These are phyloP conservation scores for Albula goreensis DNA, from an alignment of 2,113 vertebrate species.

Conservation along the genomic window DNA sequence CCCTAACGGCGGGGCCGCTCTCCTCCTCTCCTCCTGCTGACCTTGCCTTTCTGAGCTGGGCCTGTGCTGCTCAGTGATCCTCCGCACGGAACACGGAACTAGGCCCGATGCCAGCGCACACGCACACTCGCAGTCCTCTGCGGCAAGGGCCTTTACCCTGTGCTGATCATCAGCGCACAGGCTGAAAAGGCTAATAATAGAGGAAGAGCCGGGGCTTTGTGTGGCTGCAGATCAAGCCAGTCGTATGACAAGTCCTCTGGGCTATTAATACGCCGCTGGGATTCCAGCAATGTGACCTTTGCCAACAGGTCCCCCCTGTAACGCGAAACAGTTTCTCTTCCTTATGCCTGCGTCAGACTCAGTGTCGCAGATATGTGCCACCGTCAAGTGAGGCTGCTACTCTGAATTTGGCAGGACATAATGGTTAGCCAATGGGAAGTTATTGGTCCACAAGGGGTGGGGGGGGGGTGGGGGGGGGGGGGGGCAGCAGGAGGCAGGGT, in stretches of 20 bases:
- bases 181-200: slow-evolving; percentile 27
- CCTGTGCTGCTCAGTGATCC: not conserved
- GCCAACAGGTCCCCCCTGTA: not conserved
- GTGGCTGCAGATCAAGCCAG: not conserved
- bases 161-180: not conserved
- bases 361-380: not conserved
- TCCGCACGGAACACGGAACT: not conserved
- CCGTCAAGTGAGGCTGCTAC: not conserved
- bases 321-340: not conserved
- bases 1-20: not conserved
- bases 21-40: not conserved
- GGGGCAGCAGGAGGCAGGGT: too few relatives aligned
- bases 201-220: not conserved
- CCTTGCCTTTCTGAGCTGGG: not conserved
- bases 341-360: not conserved
- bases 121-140: not conserved
- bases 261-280: slow-evolving; percentile 23
- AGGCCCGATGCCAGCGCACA: not conserved
- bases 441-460: too few relatives aligned
- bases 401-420: not conserved
- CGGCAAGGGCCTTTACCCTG: not conserved
- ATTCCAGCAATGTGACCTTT: slow-evolving; percentile 37
- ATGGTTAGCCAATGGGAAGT: not conserved
- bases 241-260: not conserved
- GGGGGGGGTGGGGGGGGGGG: too few relatives aligned